Base-by-base conservation (phyloP, 2,888 invertebrate species). In the Oscheius sp. region DNA sequence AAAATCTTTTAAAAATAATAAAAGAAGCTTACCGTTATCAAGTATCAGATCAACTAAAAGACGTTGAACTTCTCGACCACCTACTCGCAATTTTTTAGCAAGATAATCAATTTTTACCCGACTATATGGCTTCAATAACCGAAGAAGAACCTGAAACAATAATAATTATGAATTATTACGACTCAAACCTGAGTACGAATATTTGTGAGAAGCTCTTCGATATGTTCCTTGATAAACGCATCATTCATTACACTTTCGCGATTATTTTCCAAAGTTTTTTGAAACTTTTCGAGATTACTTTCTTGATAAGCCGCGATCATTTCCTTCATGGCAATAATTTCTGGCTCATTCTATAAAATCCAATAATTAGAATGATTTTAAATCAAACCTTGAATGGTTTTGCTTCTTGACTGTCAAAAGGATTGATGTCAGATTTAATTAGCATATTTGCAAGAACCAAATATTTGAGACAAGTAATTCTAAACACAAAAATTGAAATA, bases 341-440 rank as follows among this genome's bases (percentile, higher is more conserved):
- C 98, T 0, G 97, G 96, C 91, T 99, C 98, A 89, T 98, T 98
- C 91, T 82, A 73, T 18, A 75, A 63, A 59, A 61, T 49, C 1
- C 25, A 35, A 35, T 45, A 41, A 45, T 43, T 45, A 45, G 16
- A 12, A 12, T 45, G 16, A 45, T 45, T 12, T 12, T 12, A 45
- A 45, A 55, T 12, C 7, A 29, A 7, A 76, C 78, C 78, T 97
- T 98, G 89, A 99, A 99, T 0, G 99, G 98, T 89, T 99, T 99
- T 0, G 98, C 98, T 91, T 99, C 99, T 91, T 99, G 98, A 0
- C 97, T 97, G 90, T 99, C 99, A 90, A 99, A 99, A 0, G 99
- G 99, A 91, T 99, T 99, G 81, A 99, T 99, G 46, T 96, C 97
- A 3, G 97, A 98, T 89, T 98, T 97, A 96, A 98, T 99, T 91